Conservation (phyloP, 2,888 invertebrate genomes). For the Geotrupes spiniger region DNA sequence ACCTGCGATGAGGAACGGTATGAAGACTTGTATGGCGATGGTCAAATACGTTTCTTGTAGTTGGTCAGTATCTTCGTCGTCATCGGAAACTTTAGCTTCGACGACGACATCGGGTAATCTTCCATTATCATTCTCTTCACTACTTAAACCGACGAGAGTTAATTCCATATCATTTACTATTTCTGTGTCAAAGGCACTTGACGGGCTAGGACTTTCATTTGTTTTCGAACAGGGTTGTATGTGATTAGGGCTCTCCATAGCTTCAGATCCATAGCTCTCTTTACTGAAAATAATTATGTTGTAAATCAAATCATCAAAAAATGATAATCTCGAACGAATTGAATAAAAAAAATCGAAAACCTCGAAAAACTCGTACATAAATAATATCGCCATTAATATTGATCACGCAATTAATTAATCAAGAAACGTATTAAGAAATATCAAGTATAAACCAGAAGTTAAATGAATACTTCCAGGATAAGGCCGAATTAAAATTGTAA, state of each 20-base stretch:
- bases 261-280: conserved; percentile 49
- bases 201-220: conserved; percentile 39
- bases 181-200: conserved; percentile 44
- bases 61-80: conserved; percentile 42
- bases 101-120: conserved; percentile 57
- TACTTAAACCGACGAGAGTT: conserved; percentile 37
- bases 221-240: conserved; percentile 39
- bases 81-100: conserved; percentile 52
- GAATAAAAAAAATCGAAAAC: neutral
- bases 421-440: neutral
- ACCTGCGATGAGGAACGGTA: conserved; percentile 73
- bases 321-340: too few species aligned
- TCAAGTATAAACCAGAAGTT: too few species aligned
- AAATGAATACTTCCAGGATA: too few species aligned
- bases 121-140: conserved; percentile 49
- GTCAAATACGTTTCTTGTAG: conserved; percentile 58
- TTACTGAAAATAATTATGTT: conserved; percentile 35
- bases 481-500: too few species aligned
- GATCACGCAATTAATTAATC: too few species aligned
- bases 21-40: conserved; percentile 65
- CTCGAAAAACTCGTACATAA: neutral
- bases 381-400: neutral
- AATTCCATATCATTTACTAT: conserved; percentile 42
- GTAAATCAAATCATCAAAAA: too few species aligned
- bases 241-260: conserved; percentile 48